phyloP scores from a whole-genome alignment of 2,888 invertebrate genomes.

The Liposcelis brunnea region DNA sequence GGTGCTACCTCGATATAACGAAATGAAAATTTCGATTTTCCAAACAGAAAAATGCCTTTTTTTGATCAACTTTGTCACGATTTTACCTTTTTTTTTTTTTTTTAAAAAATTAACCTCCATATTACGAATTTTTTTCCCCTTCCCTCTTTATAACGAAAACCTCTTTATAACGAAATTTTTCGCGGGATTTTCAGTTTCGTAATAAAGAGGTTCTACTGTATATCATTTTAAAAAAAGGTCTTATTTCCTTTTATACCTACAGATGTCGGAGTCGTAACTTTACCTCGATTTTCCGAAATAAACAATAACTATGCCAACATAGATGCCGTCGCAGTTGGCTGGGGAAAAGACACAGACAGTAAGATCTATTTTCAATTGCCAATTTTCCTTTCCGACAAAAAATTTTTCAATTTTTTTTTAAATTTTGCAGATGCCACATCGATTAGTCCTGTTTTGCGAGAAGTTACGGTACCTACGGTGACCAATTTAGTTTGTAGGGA shows the following conservation, averaged over 20 bases:
- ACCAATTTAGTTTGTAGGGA: conserved; percentile 13
- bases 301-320: conserved; percentile 5
- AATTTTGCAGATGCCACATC: conserved; percentile 12
- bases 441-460: conserved; percentile 13
- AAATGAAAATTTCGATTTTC: no score
- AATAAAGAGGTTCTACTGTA: no score
- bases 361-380: no score
- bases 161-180: no score
- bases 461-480: conserved; percentile 12
- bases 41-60: no score
- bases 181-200: no score
- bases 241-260: neutral
- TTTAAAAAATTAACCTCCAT: neutral
- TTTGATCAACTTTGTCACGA: neutral
- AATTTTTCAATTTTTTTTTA: no score
- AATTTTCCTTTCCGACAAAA: no score
- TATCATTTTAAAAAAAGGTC: neutral
- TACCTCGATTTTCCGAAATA: neutral
- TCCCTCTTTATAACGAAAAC: no score
- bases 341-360: conserved; percentile 19
- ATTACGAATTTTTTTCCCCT: no score
- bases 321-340: conserved; percentile 17
- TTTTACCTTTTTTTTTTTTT: neutral
- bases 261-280: neutral
- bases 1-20: no score